Conservation (phyloP, 2,113 vertebrate species). For the Onychorhynchus coronatus region DNA sequence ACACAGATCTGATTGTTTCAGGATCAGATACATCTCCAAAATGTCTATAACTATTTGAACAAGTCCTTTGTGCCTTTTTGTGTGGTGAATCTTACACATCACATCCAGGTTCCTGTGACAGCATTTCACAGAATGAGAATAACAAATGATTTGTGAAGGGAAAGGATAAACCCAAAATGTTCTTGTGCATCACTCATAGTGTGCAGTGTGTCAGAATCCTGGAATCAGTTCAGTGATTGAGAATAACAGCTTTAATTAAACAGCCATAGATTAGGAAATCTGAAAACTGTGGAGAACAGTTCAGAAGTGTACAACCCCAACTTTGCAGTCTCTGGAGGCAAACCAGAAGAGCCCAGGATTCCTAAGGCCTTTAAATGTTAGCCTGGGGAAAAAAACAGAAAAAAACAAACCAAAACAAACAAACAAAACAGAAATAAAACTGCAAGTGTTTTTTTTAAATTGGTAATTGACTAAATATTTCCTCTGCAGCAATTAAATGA, state of each 20-base stretch:
- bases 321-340: not conserved
- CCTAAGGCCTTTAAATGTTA: not conserved
- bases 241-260: not conserved
- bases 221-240: not conserved
- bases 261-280: not conserved
- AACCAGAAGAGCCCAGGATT: not conserved
- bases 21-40: not conserved
- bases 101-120: not conserved
- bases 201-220: not conserved
- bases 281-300: not conserved
- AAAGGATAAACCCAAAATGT: not conserved
- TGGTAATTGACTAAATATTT: not conserved
- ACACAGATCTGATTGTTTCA: not conserved
- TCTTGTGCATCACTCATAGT: not conserved
- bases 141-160: not conserved
- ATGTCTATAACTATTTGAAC: not conserved
- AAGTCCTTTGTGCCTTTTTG: not conserved
- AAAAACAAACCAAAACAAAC: too few relatives aligned
- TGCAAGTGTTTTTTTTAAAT: not conserved
- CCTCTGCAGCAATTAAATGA: not conserved
- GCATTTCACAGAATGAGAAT: not conserved
- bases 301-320: not conserved
- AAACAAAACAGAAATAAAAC: too few relatives aligned
- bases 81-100: not conserved
- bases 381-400: not conserved